These are phyloP conservation scores for Macquaria ambigua DNA, from an alignment of 2,113 vertebrate species.

Conservation along the genomic window DNA sequence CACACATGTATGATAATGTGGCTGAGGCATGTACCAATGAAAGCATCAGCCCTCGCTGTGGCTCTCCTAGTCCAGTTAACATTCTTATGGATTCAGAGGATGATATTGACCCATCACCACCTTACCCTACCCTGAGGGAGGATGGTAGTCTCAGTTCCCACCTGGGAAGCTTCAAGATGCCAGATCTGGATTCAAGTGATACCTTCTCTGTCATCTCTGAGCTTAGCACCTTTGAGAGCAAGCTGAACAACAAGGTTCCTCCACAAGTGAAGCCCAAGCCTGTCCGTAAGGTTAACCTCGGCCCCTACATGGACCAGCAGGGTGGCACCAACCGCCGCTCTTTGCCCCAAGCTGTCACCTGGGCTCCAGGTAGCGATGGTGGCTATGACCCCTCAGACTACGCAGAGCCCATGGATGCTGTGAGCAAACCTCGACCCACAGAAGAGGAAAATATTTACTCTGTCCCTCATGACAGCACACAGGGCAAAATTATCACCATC, in stretches of 20 bases:
- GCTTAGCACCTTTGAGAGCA: slow-evolving; percentile 90
- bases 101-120: slow-evolving; percentile 88
- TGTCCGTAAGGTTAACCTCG: slow-evolving; percentile 87
- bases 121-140: slow-evolving; percentile 85
- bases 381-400: slow-evolving; percentile 98
- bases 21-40: slow-evolving; percentile 93
- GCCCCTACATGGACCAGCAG: slow-evolving; percentile 87
- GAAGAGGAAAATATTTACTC: slow-evolving; percentile 98
- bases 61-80: slow-evolving; percentile 92
- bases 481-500: slow-evolving; percentile 98
- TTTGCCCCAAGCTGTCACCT: slow-evolving; percentile 87
- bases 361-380: slow-evolving; percentile 87
- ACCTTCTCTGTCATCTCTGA: slow-evolving; percentile 88
- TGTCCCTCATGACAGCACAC: slow-evolving; percentile 96
- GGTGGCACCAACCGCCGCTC: slow-evolving; percentile 86
- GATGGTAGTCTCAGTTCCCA: slow-evolving; percentile 83
- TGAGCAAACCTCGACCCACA: slow-evolving; percentile 90
- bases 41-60: slow-evolving; percentile 90
- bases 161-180: slow-evolving; percentile 88
- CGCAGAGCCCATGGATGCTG: slow-evolving; percentile 94
- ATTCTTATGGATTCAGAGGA: slow-evolving; percentile 93
- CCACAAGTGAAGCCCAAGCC: slow-evolving; percentile 94
- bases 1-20: slow-evolving; percentile 95
- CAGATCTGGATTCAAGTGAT: slow-evolving; percentile 91
- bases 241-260: slow-evolving; percentile 93